phyloP scores from a whole-genome alignment of 1,140 invertebrate species.

The Melitaea cinxia region DNA sequence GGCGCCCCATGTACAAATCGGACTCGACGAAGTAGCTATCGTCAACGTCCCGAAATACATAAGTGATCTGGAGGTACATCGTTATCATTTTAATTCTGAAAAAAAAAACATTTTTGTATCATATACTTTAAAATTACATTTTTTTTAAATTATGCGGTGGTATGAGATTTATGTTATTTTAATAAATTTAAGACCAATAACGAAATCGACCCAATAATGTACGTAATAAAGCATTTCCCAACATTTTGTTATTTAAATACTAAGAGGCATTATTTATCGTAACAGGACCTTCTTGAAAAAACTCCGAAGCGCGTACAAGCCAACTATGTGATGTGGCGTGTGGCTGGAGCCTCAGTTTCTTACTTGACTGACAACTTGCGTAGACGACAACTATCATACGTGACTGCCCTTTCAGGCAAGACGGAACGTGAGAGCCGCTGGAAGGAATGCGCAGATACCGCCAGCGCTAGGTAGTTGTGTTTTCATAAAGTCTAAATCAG shows the following conservation, averaged over 20 bases:
- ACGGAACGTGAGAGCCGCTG: constrained; percentile 90
- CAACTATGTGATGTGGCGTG: constrained; percentile 93
- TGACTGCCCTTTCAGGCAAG: constrained; percentile 88
- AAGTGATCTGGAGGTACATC: constrained; percentile 83
- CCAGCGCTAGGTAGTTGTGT: constrained; percentile 83
- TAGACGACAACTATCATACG: constrained; percentile 87
- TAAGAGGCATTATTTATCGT: not conserved
- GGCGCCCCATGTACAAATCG: constrained; percentile 82
- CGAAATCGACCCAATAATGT: too few relatives aligned
- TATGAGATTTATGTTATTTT: too few relatives aligned
- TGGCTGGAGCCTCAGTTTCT: constrained; percentile 86
- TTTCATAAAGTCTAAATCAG: too few relatives aligned
- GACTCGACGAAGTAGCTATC: constrained; percentile 88
- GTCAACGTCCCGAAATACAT: constrained; percentile 91
- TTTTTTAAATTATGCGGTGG: too few relatives aligned
- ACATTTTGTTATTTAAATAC: not conserved
- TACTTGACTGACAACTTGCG: constrained; percentile 89
- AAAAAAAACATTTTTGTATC: too few relatives aligned
- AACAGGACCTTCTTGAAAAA: constrained; percentile 72
- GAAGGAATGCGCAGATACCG: constrained; percentile 91
- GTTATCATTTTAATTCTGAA: too few relatives aligned
- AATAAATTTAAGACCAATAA: too few relatives aligned
- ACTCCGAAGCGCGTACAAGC: constrained; percentile 83
- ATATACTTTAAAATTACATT: too few relatives aligned
- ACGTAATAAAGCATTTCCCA: too few relatives aligned